Evolutionary conservation across 2,888 invertebrate genomes (phyloP).

Genomic region (Ecdyonurus torrentis): DNA sequence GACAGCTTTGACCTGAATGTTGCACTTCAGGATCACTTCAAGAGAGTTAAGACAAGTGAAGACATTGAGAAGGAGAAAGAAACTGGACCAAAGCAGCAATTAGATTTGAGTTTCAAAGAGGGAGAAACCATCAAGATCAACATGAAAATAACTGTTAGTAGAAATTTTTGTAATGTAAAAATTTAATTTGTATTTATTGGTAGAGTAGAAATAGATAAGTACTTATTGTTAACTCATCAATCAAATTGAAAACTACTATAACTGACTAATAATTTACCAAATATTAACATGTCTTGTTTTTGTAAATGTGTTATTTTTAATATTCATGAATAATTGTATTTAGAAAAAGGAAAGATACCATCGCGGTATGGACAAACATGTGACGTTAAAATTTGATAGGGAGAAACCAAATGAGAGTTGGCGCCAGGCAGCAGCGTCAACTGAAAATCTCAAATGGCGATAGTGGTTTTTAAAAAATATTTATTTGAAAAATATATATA

Average conservation of each 20-base stretch:
- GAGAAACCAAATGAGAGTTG: no score
- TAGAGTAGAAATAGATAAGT: neutral
- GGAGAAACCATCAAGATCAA: conserved; percentile 99
- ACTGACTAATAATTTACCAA: neutral
- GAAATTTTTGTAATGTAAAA: conserved; percentile 7
- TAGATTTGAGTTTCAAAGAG: conserved; percentile 96
- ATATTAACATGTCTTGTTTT: no score
- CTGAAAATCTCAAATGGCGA: no score
- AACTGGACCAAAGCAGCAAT: conserved; percentile 49
- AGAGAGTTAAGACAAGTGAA: conserved; percentile 72
- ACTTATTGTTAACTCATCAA: no score
- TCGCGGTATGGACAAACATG: no score
- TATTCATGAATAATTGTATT: no score
- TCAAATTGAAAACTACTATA: neutral
- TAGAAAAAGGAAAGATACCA: no score
- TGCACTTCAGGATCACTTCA: conserved; percentile 94
- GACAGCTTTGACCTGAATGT: conserved; percentile 99
- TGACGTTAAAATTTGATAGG: no score
- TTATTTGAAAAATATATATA: no score
- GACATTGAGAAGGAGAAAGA: conserved; percentile 48
- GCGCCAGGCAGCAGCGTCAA: no score
- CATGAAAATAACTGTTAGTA: conserved; percentile 79
- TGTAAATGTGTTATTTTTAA: no score
- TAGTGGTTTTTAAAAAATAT: no score
- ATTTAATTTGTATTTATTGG: neutral